phyloP scores from a whole-genome alignment of 2,113 vertebrate species.

The Callipepla squamata region DNA sequence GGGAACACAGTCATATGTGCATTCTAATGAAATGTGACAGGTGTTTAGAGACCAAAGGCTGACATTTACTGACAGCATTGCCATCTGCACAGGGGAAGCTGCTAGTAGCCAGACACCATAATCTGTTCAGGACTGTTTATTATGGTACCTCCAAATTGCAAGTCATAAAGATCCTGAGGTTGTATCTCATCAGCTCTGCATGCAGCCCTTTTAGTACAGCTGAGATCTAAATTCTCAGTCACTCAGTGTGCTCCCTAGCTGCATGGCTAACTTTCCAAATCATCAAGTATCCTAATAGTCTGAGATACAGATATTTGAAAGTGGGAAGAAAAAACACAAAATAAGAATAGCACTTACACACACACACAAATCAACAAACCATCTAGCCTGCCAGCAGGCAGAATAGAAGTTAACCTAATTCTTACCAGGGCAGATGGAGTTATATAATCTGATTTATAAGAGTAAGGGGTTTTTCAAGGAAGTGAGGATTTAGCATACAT shows the following conservation, averaged over 20 bases:
- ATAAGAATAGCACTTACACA: not conserved
- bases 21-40: slow-evolving; percentile 27
- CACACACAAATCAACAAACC: not conserved
- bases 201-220: not conserved
- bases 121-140: not conserved
- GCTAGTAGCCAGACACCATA: not conserved
- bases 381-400: not conserved
- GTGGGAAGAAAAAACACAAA: fast-evolving
- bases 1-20: not conserved
- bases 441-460: slow-evolving; percentile 28
- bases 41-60: not conserved
- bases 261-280: not conserved
- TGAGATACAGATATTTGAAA: not conserved
- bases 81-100: slow-evolving; percentile 43
- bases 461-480: not conserved
- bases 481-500: not conserved
- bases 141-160: not conserved
- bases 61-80: slow-evolving; percentile 31
- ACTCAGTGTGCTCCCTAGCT: fast-evolving
- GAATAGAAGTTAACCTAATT: slow-evolving; percentile 40
- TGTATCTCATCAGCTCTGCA: fast-evolving
- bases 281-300: not conserved
- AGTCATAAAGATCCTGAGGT: not conserved
- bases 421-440: not conserved
- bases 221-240: not conserved